Evolutionary conservation across 2,888 invertebrate species (phyloP).

Genomic region (Heliconius sara): DNA sequence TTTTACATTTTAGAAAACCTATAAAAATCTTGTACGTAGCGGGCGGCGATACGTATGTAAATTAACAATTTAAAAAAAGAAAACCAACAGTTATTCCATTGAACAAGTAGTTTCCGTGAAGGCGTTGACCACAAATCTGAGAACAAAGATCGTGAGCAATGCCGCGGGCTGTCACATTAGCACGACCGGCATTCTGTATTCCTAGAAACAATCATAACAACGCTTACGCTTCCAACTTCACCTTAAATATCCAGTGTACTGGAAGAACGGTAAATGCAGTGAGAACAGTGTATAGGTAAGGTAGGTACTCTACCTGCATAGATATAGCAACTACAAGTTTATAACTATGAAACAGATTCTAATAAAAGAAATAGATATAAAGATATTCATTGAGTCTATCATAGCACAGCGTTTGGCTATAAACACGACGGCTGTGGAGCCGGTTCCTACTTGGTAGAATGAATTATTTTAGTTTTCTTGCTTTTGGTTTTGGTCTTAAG

Average conservation of each 20-base stretch:
- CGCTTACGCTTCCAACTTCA: conserved; percentile 36
- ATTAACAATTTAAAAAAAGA: background rate
- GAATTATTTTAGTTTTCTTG: no score
- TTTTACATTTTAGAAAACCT: no score
- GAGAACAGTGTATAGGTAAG: background rate
- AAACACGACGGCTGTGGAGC: no score
- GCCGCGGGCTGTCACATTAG: conserved; percentile 43
- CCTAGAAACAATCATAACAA: conserved; percentile 41
- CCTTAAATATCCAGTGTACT: conserved; percentile 12
- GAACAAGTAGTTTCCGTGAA: conserved; percentile 38
- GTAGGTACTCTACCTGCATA: background rate
- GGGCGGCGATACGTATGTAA: no score
- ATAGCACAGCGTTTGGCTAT: no score
- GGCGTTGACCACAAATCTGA: conserved; percentile 42
- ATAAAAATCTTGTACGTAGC: no score
- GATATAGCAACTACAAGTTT: background rate
- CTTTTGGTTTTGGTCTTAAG: no score
- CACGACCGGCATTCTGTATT: conserved; percentile 33
- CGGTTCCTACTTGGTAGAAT: no score
- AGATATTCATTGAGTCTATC: no score
- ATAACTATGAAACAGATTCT: no score
- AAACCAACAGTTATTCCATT: background rate
- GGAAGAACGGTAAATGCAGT: conserved; percentile 19
- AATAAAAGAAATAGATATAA: no score
- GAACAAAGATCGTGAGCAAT: conserved; percentile 40